These are phyloP conservation scores for Chrysotoxum bicinctum DNA, from an alignment of 2,888 invertebrate species.

Conservation along the genomic window DNA sequence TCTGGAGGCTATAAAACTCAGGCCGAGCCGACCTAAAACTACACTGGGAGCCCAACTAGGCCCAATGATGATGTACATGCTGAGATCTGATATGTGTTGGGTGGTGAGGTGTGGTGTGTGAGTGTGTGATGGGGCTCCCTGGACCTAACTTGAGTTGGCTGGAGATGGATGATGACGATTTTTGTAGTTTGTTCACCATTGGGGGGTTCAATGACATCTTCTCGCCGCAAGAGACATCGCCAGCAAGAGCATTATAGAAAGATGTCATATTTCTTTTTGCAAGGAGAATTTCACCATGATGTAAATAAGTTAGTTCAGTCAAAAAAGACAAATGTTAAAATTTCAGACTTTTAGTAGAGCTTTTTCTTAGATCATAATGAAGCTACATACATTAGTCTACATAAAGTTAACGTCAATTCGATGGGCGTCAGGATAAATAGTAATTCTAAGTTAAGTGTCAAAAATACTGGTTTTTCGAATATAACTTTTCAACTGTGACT, in stretches of 20 bases:
- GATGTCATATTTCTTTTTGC: conserved; percentile 33
- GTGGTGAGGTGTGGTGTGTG: conserved; percentile 24
- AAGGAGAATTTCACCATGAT: conserved; percentile 16
- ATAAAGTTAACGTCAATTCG: too few species aligned
- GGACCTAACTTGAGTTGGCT: conserved; percentile 25
- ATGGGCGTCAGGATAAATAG: too few species aligned
- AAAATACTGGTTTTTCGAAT: too few species aligned
- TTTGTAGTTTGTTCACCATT: conserved; percentile 65
- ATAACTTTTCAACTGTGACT: too few species aligned
- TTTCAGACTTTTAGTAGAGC: too few species aligned
- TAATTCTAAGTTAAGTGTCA: too few species aligned
- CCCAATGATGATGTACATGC: background rate
- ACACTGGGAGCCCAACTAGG: background rate
- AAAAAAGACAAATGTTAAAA: too few species aligned
- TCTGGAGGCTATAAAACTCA: conserved; percentile 11
- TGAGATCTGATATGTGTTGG: conserved; percentile 8
- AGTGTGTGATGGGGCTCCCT: conserved; percentile 27
- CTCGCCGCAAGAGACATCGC: conserved; percentile 37
- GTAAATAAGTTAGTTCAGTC: too few species aligned
- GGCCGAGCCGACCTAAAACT: conserved; percentile 31
- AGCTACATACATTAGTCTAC: too few species aligned
- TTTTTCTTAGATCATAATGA: too few species aligned
- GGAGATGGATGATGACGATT: conserved; percentile 65
- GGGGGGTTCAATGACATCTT: conserved; percentile 71
- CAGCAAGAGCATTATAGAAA: conserved; percentile 9